Evolutionary conservation across 2,797 vertebrate species (phyloP).

Genomic region (Thunnus albacares): DNA sequence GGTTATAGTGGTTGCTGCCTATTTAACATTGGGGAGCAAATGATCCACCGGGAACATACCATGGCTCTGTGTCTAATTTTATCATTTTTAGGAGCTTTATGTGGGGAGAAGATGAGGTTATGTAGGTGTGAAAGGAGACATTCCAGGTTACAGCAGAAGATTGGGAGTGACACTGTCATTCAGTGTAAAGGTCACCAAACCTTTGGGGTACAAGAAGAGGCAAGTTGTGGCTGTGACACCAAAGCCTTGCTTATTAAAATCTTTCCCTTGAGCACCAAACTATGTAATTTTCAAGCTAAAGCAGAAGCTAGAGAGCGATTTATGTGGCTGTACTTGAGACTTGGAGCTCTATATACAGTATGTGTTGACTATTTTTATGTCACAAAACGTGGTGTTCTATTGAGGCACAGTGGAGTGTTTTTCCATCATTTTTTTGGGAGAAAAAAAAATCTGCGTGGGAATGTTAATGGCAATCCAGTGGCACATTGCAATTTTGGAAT

Average conservation of each 20-base stretch:
- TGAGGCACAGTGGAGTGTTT: neutral
- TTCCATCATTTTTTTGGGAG: neutral
- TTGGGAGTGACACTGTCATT: conserved; percentile 23
- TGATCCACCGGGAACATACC: neutral
- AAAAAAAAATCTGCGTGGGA: neutral
- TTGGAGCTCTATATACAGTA: neutral
- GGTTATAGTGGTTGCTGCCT: neutral
- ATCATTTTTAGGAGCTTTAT: neutral
- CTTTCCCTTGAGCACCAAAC: neutral
- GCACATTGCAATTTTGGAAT: neutral
- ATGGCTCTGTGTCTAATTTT: neutral
- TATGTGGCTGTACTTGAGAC: neutral
- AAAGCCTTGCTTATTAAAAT: conserved; percentile 22
- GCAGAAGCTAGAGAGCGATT: neutral
- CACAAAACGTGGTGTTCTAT: neutral
- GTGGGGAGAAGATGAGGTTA: neutral
- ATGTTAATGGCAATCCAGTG: neutral
- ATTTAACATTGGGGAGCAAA: neutral
- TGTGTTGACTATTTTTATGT: neutral
- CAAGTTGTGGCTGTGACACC: conserved; percentile 7
- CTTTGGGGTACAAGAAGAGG: neutral
- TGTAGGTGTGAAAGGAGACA: conserved; percentile 6
- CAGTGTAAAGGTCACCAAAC: conserved; percentile 42
- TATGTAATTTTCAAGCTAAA: conserved; percentile 6
- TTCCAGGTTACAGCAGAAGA: conserved; percentile 8